Conservation (phyloP, 2,888 invertebrate species). For the Oligia fasciuncula region DNA sequence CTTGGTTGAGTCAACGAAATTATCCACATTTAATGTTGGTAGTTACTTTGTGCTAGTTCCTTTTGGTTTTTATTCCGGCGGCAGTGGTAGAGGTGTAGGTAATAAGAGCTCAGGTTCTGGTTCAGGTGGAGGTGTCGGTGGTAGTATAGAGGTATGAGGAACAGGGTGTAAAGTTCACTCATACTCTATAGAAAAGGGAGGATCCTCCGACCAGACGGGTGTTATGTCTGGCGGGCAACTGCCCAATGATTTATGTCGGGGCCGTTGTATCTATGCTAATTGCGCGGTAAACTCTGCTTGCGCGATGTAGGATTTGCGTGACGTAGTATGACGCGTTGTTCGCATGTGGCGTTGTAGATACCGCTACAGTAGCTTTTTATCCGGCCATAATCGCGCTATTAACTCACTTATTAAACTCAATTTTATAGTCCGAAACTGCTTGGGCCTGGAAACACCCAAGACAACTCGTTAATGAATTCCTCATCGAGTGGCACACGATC, state of each 20-base stretch:
- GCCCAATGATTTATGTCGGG: no score
- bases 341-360: no score
- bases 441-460: slow-evolving; percentile 45
- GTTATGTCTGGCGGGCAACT: no score
- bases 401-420: slow-evolving; percentile 33
- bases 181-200: no score
- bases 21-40: neutral
- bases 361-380: slow-evolving; percentile 43
- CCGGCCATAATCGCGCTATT: slow-evolving; percentile 49
- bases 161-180: no score
- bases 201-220: no score
- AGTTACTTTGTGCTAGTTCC: slow-evolving; percentile 15
- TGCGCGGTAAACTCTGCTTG: no score
- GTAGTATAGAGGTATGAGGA: no score
- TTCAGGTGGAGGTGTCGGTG: slow-evolving; percentile 20
- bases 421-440: slow-evolving; percentile 30
- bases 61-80: neutral
- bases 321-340: no score
- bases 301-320: no score
- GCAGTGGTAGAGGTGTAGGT: neutral
- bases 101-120: slow-evolving; percentile 5
- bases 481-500: slow-evolving; percentile 35
- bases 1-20: neutral
- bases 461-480: slow-evolving; percentile 25
- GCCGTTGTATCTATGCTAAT: no score